These are phyloP conservation scores for Pammene fasciana DNA, from an alignment of 2,888 invertebrate genomes.

Conservation along the genomic window DNA sequence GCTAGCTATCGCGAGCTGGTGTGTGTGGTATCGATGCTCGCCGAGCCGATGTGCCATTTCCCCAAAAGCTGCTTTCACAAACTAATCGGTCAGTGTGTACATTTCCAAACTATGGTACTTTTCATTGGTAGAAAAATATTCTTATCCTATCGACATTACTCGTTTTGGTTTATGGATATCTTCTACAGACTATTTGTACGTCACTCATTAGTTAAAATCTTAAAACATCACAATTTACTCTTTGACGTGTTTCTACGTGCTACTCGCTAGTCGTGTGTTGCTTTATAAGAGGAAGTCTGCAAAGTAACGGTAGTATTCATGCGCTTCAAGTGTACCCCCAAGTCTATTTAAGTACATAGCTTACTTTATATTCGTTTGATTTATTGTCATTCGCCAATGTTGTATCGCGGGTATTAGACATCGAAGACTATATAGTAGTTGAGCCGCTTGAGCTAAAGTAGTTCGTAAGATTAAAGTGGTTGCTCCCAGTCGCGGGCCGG, in stretches of 20 bases:
- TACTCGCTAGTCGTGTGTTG: constrained; percentile 60
- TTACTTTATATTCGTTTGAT: constrained; percentile 52
- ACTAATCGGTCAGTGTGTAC: constrained; percentile 71
- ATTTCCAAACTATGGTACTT: constrained; percentile 65
- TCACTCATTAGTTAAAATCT: constrained; percentile 68
- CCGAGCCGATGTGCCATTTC: constrained; percentile 51
- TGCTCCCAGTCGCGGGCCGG: neutral
- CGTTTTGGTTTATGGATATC: constrained; percentile 67
- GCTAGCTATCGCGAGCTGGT: constrained; percentile 66
- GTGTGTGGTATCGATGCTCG: constrained; percentile 58
- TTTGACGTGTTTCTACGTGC: constrained; percentile 61
- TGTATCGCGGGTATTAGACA: constrained; percentile 36
- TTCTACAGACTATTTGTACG: constrained; percentile 78
- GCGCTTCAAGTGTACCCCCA: constrained; percentile 48
- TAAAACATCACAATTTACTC: constrained; percentile 70
- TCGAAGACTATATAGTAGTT: constrained; percentile 17
- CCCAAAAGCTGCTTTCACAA: constrained; percentile 51
- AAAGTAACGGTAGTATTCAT: constrained; percentile 38
- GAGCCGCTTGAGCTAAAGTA: constrained; percentile 22
- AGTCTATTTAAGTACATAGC: constrained; percentile 58
- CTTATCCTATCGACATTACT: constrained; percentile 62
- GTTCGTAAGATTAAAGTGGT: constrained; percentile 1
- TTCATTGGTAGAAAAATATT: constrained; percentile 78
- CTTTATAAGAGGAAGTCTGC: constrained; percentile 45
- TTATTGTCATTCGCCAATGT: constrained; percentile 51